Base-by-base conservation (phyloP, 2,113 vertebrate species). In the Atractosteus spatula region DNA sequence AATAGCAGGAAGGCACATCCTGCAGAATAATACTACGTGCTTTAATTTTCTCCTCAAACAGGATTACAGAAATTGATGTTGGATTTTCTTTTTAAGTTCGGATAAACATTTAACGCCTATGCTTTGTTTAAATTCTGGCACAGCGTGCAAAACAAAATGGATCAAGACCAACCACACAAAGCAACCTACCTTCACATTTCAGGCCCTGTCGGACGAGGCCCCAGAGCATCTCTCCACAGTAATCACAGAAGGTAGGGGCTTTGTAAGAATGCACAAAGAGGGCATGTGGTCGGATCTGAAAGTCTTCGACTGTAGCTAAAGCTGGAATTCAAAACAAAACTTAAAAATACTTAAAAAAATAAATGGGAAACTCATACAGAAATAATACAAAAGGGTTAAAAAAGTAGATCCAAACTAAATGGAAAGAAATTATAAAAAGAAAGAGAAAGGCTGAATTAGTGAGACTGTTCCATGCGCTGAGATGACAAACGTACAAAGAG, bases 141-240 rank as follows among this genome's bases (percentile, higher is more conserved):
- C 5, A 51, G 47, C 47, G 5, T 51, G 47, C 5, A 51, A 51
- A 66, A 66, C 62, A 41, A 55, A 55, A 16, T 16, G 10, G 10
- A 10, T 51, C 47, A 51, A 51, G 5, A 51, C 1, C 5, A 10
- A 10, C 47, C 5, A 51, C 10, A 29, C 29, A 29, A 10, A 7
- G 0, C 62, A 51, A 54, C 91, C 81, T 84, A 98, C 97, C 97
- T 96, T 99, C 97, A 87, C 97, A 99, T 92, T 99, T 99, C 77
- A 99, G 93, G 62, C 97, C 97, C 81, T 99, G 97, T 64, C 97
- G 95, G 80, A 99, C 97, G 69, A 99, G 93, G 81, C 97, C 97
- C 96, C 97, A 99, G 57, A 99, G 94, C 97, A 99, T 99, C 87
- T 99, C 97, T 76, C 97, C 97, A 8, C 97, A 99, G 91, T 99